phyloP scores from a whole-genome alignment of 2,113 vertebrate species.

The Mormyrus iriodes region DNA sequence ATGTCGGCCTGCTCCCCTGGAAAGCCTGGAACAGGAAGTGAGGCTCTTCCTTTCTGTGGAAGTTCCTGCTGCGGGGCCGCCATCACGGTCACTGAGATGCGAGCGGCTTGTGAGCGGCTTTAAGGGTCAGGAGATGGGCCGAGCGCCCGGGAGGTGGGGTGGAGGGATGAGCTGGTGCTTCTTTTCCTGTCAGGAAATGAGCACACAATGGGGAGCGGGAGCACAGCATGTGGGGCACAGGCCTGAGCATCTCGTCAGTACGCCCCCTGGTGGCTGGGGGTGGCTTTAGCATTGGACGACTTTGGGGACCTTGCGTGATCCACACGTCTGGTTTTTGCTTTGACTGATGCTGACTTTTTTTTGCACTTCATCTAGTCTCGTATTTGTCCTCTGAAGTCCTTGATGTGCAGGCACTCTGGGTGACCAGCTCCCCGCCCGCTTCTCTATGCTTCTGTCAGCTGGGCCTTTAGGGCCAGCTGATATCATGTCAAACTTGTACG shows the following conservation, averaged over 20 bases:
- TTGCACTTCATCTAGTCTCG: not conserved
- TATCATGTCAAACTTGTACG: not conserved
- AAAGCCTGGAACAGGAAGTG: not conserved
- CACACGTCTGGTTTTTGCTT: not conserved
- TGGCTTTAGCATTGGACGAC: not conserved
- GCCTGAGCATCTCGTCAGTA: slow-evolving; percentile 10
- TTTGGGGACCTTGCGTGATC: not conserved
- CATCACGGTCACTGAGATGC: slow-evolving; percentile 7
- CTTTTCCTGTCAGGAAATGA: slow-evolving; percentile 49
- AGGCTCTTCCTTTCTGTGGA: not conserved
- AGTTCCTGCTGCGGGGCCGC: not conserved
- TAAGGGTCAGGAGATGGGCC: slow-evolving; percentile 12
- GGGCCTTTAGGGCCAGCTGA: not conserved
- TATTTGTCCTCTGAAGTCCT: not conserved
- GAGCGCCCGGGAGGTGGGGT: slow-evolving; percentile 5
- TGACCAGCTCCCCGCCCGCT: not conserved
- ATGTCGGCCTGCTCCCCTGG: slow-evolving; percentile 7
- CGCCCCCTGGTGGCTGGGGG: slow-evolving; percentile 8
- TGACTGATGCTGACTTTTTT: not conserved
- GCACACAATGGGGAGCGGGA: slow-evolving; percentile 38
- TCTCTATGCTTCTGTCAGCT: not conserved
- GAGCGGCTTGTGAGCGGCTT: not conserved
- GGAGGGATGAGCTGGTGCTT: slow-evolving; percentile 29
- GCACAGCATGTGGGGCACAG: slow-evolving; percentile 17
- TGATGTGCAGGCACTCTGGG: not conserved